These are phyloP conservation scores for Erebia aethiops DNA, from an alignment of 2,888 invertebrate species.

Conservation along the genomic window DNA sequence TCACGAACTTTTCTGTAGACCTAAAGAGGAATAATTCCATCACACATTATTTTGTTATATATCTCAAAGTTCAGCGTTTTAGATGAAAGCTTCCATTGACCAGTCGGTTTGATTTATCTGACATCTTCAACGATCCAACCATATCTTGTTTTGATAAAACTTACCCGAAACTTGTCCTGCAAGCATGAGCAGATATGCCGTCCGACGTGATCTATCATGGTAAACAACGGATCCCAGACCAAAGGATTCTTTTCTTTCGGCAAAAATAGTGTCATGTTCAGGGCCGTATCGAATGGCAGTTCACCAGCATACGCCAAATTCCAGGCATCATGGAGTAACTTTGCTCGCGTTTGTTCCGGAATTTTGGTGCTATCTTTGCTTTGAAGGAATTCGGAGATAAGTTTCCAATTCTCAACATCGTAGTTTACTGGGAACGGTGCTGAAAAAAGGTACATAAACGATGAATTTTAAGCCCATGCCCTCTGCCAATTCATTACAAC, in stretches of 20 bases:
- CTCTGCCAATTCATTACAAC: too few species aligned
- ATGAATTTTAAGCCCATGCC: background rate
- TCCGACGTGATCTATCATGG: constrained; percentile 91
- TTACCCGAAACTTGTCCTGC: constrained; percentile 89
- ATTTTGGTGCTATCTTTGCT: constrained; percentile 80
- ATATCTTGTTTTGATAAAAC: constrained; percentile 22
- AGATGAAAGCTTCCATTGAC: too few species aligned
- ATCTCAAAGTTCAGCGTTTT: too few species aligned
- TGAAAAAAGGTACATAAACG: constrained; percentile 48
- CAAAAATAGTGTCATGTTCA: constrained; percentile 91
- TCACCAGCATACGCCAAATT: constrained; percentile 91
- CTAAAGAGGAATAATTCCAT: too few species aligned
- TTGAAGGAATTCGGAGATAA: constrained; percentile 86
- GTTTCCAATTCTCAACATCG: constrained; percentile 89
- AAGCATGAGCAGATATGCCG: constrained; percentile 85
- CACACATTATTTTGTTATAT: too few species aligned
- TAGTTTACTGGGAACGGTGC: constrained; percentile 93
- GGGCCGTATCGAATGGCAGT: constrained; percentile 87
- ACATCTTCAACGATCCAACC: too few species aligned
- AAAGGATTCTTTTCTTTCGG: constrained; percentile 88
- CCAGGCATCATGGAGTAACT: constrained; percentile 90
- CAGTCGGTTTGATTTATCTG: too few species aligned
- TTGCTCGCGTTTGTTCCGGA: constrained; percentile 88
- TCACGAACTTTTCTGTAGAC: too few species aligned
- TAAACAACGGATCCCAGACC: constrained; percentile 93